These are phyloP conservation scores for Mesopsocus fuscifrons DNA, from an alignment of 2,888 invertebrate genomes.

Conservation along the genomic window DNA sequence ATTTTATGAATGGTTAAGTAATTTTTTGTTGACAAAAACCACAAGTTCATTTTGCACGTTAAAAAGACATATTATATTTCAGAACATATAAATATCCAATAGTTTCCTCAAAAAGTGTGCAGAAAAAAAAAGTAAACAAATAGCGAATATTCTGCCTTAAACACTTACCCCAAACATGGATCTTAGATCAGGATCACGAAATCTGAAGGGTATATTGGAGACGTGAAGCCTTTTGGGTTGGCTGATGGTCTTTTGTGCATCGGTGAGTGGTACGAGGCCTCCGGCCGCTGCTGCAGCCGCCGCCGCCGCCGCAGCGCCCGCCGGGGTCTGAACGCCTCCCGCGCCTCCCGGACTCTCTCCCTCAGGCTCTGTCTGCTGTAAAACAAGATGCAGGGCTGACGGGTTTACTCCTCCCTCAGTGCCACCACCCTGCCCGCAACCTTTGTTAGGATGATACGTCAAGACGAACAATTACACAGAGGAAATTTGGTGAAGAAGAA, in stretches of 20 bases:
- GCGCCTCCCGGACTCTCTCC: slow-evolving; percentile 26
- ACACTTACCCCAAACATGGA: slow-evolving; percentile 97
- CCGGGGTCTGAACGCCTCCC: slow-evolving; percentile 15
- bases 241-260: slow-evolving; percentile 31
- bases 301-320: slow-evolving; percentile 14
- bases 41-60: neutral
- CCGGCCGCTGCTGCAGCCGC: slow-evolving; percentile 14
- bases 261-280: slow-evolving; percentile 28
- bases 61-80: slow-evolving; percentile 8
- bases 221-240: slow-evolving; percentile 95
- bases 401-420: slow-evolving; percentile 6
- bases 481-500: neutral
- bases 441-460: no score
- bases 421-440: slow-evolving; percentile 6
- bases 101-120: no score
- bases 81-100: no score
- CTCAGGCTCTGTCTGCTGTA: slow-evolving; percentile 40
- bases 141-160: no score
- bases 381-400: slow-evolving; percentile 20
- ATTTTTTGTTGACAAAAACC: neutral
- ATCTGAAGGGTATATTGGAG: slow-evolving; percentile 99
- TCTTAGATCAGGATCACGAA: slow-evolving; percentile 95
- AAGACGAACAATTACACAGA: slow-evolving; percentile 1
- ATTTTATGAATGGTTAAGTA: no score
- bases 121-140: no score